Evolutionary conservation across 2,113 vertebrate genomes (phyloP), one percentile per base, ranked within the genome.

Genomic region (Leucopsar rothschildi): DNA sequence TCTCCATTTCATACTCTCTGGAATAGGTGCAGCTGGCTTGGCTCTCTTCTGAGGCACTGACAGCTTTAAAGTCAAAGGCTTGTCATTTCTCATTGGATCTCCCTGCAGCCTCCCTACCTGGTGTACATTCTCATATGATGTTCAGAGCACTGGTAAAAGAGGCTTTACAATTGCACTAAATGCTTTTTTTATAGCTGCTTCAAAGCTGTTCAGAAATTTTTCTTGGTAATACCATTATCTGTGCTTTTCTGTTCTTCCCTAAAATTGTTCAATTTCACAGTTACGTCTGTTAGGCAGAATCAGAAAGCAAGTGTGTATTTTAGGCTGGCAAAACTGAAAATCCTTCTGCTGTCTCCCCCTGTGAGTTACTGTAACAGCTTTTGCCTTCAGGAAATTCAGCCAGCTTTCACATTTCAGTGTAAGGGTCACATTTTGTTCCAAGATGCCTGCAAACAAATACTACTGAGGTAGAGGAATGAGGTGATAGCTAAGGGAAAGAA

Each of bases 191-290:
- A 75, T 68, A 90, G 92, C 68, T 71, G 40, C 60, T 93, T 91
- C 82, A 90, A 94, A 93, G 92, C 92, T 29, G 18, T 70, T 77
- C 47, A 42, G 52, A 86, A 64, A 2, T 87, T 78, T 82, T 61
- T 44, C 85, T 90, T 3, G 1, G 75, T 78, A 83, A 91, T 94
- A 90, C 40, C 68, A 68, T 94, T 96, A 91, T 93, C 94, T 78
- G 29, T 16, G 75, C 79, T 85, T 83, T 82, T 82, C 87, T 90
- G 27, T 83, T 91, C 82, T 92, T 90, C 71, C 28, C 64, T 31
- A 18, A 71, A 94, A 93, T 83, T 83, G 93, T 86, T 57, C 90
- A 63, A 81, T 97, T 96, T 95, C 87, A 94, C 85, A 91, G 85
- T 90, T 73, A 88, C 3, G 9, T 80, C 90, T 85, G 49, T 86